Evolutionary conservation across 2,113 vertebrate genomes (phyloP).

Genomic region (Triplophysa rosa): DNA sequence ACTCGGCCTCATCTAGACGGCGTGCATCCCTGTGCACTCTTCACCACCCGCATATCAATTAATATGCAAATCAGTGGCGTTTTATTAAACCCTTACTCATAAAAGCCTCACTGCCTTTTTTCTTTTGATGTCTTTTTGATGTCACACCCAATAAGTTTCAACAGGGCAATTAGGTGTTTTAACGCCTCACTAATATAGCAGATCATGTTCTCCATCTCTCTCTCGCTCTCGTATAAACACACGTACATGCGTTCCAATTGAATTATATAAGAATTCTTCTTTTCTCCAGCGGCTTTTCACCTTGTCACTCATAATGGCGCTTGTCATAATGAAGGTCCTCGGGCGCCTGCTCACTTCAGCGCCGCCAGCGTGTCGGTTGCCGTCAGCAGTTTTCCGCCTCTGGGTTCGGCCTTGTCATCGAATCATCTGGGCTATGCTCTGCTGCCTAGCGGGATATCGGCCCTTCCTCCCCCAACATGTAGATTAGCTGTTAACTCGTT

Average conservation of each 20-base stretch:
- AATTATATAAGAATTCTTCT: background rate
- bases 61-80: conserved; percentile 45
- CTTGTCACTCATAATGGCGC: background rate
- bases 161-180: conserved; percentile 37
- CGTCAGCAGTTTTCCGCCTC: conserved; percentile 9
- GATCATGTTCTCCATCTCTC: background rate
- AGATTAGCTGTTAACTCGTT: background rate
- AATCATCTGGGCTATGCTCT: background rate
- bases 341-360: conserved; percentile 4
- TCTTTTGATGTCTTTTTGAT: conserved; percentile 36
- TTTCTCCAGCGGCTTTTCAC: background rate
- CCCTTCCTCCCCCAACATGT: background rate
- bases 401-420: conserved; percentile 14
- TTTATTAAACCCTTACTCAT: conserved; percentile 39
- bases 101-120: conserved; percentile 31
- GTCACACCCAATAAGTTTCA: conserved; percentile 51
- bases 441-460: background rate
- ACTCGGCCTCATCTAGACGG: background rate
- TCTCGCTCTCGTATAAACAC: conserved; percentile 12
- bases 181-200: conserved; percentile 28
- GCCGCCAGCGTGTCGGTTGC: background rate
- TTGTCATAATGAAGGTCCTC: background rate
- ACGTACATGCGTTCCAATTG: conserved; percentile 23
- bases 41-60: conserved; percentile 40
- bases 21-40: conserved; percentile 1